These are phyloP conservation scores for Leptobrachium leishanense DNA, from an alignment of 2,113 vertebrate genomes.

Conservation along the genomic window DNA sequence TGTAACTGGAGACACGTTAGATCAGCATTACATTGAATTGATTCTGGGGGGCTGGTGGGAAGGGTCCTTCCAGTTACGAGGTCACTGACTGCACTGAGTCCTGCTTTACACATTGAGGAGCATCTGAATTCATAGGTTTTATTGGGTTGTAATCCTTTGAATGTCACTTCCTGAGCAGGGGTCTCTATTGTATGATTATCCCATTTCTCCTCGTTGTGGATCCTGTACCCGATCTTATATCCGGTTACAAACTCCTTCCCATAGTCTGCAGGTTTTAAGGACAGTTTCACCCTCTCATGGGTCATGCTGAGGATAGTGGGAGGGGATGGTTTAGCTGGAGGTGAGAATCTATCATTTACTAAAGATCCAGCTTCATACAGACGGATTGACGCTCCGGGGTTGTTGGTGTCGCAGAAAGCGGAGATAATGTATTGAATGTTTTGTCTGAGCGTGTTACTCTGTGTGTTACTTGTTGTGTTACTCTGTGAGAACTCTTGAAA, in stretches of 20 bases:
- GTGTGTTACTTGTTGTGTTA: too few relatives aligned
- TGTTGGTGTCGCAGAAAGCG: slow-evolving; percentile 10
- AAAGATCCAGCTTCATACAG: slow-evolving; percentile 25
- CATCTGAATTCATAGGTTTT: slow-evolving; percentile 20
- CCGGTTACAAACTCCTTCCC: neutral
- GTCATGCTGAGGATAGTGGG: neutral
- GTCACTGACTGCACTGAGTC: neutral
- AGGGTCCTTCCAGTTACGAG: neutral
- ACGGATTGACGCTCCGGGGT: slow-evolving; percentile 30
- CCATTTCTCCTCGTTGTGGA: neutral
- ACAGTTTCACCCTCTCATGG: slow-evolving; percentile 4
- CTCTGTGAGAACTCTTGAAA: slow-evolving; percentile 26
- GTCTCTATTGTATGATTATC: neutral
- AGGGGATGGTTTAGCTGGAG: slow-evolving; percentile 33
- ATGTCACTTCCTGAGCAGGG: neutral
- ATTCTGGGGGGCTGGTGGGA: slow-evolving; percentile 16
- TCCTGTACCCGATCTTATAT: neutral
- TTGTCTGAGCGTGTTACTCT: neutral
- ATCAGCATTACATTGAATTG: neutral
- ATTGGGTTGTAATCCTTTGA: neutral
- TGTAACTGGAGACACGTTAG: neutral
- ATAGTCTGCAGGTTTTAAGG: neutral
- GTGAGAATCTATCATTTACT: slow-evolving; percentile 24
- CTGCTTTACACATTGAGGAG: neutral
- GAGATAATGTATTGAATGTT: slow-evolving; percentile 17